phyloP scores from a whole-genome alignment of 2,888 invertebrate species.

The Plutella xylostella region DNA sequence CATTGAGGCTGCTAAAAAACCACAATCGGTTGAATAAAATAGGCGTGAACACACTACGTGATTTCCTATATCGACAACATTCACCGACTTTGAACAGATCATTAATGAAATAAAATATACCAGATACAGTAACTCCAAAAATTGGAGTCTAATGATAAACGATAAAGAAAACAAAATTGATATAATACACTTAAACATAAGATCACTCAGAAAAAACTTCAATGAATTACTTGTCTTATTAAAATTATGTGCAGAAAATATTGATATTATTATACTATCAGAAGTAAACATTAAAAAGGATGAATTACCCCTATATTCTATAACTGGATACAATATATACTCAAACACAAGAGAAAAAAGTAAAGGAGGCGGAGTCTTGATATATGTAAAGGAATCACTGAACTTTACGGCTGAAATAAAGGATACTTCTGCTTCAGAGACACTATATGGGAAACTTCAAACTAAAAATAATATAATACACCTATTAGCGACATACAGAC shows the following conservation, averaged over 20 bases:
- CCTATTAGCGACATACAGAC: neutral
- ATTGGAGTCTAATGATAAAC: neutral
- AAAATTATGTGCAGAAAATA: neutral
- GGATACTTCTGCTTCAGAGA: neutral
- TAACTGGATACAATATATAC: neutral
- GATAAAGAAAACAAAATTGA: neutral
- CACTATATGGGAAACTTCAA: neutral
- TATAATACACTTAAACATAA: neutral
- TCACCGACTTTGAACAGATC: neutral
- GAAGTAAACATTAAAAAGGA: constrained; percentile 4
- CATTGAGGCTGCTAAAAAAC: neutral
- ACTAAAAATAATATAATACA: neutral
- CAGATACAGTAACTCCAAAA: neutral
- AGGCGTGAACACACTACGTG: neutral
- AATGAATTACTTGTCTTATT: neutral
- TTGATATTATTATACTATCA: neutral
- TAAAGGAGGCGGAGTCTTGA: neutral
- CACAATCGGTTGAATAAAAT: neutral
- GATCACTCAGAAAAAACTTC: neutral
- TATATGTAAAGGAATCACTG: neutral
- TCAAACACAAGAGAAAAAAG: neutral
- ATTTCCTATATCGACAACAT: neutral
- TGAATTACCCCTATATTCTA: neutral
- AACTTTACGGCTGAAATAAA: neutral
- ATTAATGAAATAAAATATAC: neutral